Conservation (phyloP, 2,797 vertebrate species). For the Phrynocephalus guinanensis region DNA sequence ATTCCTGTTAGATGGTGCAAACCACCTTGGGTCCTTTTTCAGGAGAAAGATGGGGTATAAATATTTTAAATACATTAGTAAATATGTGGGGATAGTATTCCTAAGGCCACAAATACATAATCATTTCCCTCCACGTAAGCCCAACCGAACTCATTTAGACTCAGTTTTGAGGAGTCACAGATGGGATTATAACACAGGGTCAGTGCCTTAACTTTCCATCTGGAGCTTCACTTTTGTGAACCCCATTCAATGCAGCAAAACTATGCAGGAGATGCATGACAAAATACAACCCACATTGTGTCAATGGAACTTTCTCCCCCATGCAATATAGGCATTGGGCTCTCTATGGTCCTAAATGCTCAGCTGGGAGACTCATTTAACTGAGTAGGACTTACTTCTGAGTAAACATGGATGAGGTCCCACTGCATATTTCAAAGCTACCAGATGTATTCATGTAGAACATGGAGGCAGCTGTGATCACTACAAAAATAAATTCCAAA, state of each 20-base stretch:
- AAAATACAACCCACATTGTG: slow-evolving; percentile 5
- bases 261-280: neutral
- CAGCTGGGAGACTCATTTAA: neutral
- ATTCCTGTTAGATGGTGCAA: too few relatives aligned
- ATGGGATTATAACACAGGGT: neutral
- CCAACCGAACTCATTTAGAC: neutral
- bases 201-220: neutral
- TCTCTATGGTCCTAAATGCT: neutral
- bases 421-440: too few relatives aligned
- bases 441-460: too few relatives aligned
- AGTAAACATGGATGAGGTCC: neutral
- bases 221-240: neutral
- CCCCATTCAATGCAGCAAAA: neutral
- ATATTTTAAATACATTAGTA: too few relatives aligned
- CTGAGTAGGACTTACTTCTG: neutral
- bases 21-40: too few relatives aligned
- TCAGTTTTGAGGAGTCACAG: neutral
- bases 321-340: neutral
- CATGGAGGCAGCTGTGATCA: too few relatives aligned
- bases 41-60: too few relatives aligned
- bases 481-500: too few relatives aligned
- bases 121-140: neutral
- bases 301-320: neutral
- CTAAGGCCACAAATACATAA: neutral
- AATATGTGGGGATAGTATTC: neutral